Conservation (phyloP, 2,797 vertebrate genomes). For the Meda fulgida region DNA sequence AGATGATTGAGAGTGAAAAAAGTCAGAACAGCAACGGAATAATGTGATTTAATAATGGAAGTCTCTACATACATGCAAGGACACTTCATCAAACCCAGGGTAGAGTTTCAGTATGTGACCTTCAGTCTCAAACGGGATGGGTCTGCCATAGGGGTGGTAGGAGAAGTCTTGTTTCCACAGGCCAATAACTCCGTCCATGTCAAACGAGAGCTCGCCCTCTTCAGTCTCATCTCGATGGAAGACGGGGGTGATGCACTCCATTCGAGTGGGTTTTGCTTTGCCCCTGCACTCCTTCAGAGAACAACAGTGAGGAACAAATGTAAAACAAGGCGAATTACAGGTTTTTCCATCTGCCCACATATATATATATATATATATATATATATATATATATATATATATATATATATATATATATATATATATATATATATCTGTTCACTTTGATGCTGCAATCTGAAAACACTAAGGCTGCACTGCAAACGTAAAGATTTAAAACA, state of each 20-base stretch:
- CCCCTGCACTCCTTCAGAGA: constrained; percentile 75
- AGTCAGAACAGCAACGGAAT: neutral
- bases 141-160: constrained; percentile 76
- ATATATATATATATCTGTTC: neutral
- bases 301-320: neutral
- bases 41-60: neutral
- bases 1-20: neutral
- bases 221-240: constrained; percentile 74
- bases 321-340: neutral
- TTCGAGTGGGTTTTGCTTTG: constrained; percentile 63
- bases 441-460: neutral
- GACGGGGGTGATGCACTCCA: constrained; percentile 82
- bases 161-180: constrained; percentile 72
- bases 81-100: constrained; percentile 80
- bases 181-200: constrained; percentile 77
- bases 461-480: neutral
- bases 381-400: neutral
- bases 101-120: constrained; percentile 74
- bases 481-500: neutral
- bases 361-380: neutral
- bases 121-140: constrained; percentile 77
- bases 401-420: no score
- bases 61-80: constrained; percentile 81
- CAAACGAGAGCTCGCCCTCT: constrained; percentile 78
- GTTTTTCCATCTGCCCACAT: neutral